These are phyloP conservation scores for Drosophila borborema DNA, from an alignment of 2,888 invertebrate species.

Conservation along the genomic window DNA sequence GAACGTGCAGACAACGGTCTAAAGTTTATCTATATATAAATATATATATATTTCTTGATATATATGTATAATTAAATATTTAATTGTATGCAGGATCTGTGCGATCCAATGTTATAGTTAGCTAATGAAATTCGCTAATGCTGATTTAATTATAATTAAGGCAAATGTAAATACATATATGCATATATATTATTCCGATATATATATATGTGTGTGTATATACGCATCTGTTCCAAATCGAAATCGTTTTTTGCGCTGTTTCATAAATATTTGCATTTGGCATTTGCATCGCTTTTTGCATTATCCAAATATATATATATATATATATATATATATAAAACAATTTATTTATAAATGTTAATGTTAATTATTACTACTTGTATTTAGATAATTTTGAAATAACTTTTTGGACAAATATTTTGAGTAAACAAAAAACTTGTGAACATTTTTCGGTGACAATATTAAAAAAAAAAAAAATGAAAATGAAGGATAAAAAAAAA, in stretches of 20 bases:
- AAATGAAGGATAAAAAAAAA: not conserved
- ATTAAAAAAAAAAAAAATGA: conserved; percentile 45
- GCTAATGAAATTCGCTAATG: conserved; percentile 56
- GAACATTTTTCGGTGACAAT: conserved; percentile 70
- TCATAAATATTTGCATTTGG: conserved; percentile 55
- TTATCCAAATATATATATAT: conserved; percentile 13
- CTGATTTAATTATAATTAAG: conserved; percentile 33
- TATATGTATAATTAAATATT: conserved; percentile 1
- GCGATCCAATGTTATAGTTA: conserved; percentile 52
- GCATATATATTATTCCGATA: not conserved
- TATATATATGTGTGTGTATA: not conserved
- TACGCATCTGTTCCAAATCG: conserved; percentile 26
- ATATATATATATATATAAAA: not conserved
- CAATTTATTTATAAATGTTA: conserved; percentile 23
- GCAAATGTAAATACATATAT: conserved; percentile 10
- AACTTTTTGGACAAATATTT: conserved; percentile 69
- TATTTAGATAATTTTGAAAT: conserved; percentile 48
- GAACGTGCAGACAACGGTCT: conserved; percentile 93
- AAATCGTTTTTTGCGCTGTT: conserved; percentile 55
- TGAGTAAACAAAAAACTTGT: conserved; percentile 34
- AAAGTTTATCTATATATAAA: conserved; percentile 49
- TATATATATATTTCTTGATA: conserved; percentile 2
- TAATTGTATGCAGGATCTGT: conserved; percentile 10
- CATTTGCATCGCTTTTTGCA: conserved; percentile 69
- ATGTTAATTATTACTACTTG: conserved; percentile 32